phyloP scores from a whole-genome alignment of 2,888 invertebrate species.

The Parascotia fuliginaria region DNA sequence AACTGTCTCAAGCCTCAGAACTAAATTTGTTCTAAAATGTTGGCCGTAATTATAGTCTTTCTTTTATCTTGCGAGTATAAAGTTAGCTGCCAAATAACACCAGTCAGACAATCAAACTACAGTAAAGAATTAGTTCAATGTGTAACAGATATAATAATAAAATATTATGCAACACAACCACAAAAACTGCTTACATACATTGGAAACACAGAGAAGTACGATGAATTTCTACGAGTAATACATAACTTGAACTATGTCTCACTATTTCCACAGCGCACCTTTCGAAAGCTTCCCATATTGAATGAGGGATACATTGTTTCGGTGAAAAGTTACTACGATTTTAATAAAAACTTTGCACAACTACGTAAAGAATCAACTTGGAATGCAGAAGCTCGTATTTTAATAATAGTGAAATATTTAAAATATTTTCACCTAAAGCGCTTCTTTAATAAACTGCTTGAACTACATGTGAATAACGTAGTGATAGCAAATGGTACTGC shows the following conservation, averaged over 20 bases:
- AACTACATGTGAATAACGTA: constrained; percentile 34
- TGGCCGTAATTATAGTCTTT: not conserved
- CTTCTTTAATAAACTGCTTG: constrained; percentile 48
- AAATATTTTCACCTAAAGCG: constrained; percentile 16
- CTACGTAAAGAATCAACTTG: constrained; percentile 43
- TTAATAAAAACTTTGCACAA: constrained; percentile 13
- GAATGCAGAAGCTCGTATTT: constrained; percentile 50
- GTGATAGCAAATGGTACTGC: constrained; percentile 46
- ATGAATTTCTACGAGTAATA: not conserved
- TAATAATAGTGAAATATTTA: constrained; percentile 43
- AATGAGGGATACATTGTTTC: not conserved
- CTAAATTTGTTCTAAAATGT: not conserved
- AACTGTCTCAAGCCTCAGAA: not conserved
- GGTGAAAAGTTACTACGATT: not conserved
- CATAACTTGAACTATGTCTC: not conserved
- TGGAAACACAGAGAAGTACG: not conserved
- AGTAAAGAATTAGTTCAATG: not conserved
- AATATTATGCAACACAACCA: not conserved
- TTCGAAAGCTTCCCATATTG: not conserved
- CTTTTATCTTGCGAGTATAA: not conserved
- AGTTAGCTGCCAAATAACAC: not conserved
- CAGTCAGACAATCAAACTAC: not conserved
- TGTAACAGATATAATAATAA: not conserved
- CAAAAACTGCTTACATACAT: not conserved
- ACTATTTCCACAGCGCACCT: not conserved